Evolutionary conservation across 2,113 vertebrate species (phyloP).

Genomic region (Psilopogon haemacephalus): DNA sequence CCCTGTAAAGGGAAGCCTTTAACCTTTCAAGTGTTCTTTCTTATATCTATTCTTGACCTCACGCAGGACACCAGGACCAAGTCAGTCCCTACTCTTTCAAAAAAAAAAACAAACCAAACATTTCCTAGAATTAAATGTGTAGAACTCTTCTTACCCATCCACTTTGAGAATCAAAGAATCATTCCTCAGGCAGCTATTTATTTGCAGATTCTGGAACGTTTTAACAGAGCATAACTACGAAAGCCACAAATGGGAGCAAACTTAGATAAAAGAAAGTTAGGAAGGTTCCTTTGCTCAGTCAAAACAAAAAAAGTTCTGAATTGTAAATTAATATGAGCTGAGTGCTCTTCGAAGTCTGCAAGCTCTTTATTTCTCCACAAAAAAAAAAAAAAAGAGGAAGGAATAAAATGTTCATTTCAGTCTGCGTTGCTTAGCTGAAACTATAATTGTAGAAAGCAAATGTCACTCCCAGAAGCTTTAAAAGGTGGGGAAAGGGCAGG

Average conservation of each 20-base stretch:
- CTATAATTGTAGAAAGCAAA: not conserved
- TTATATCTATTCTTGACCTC: not conserved
- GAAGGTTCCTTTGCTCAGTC: not conserved
- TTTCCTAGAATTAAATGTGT: not conserved
- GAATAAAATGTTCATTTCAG: not conserved
- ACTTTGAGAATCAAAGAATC: not conserved
- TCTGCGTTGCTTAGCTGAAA: not conserved
- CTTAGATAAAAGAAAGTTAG: not conserved
- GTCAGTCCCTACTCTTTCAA: not conserved
- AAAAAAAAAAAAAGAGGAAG: not conserved
- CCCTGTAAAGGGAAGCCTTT: constrained; percentile 3
- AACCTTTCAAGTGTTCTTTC: not conserved
- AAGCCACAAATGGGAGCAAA: not conserved
- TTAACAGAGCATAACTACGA: not conserved
- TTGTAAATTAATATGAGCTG: not conserved
- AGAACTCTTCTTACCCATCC: not conserved
- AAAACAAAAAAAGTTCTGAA: not conserved
- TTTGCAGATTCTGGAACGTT: not conserved
- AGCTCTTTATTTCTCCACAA: not conserved
- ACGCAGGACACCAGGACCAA: not conserved
- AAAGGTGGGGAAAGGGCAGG: not conserved
- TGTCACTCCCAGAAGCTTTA: not conserved
- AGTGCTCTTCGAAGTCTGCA: not conserved
- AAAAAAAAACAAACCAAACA: no score
- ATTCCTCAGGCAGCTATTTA: not conserved